Base-by-base conservation (phyloP, 2,888 invertebrate genomes). In the Dermolepida albohirtum region DNA sequence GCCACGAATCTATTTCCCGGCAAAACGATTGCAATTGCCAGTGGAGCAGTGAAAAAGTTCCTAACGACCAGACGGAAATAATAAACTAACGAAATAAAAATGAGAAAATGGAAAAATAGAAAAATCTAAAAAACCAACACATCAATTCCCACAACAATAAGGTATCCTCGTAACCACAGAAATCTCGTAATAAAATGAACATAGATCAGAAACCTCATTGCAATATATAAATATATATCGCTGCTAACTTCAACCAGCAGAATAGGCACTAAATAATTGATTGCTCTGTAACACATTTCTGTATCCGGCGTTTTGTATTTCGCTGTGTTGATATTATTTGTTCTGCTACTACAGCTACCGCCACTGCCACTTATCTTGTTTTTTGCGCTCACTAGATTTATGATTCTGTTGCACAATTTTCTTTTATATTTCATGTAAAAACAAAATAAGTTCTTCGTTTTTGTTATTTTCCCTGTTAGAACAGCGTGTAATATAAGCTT, bases 211-310 rank as follows among this genome's bases (percentile, higher is more conserved):
- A 43, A 68, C 66, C 66, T 44, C 66, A 64, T 64, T 54, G 68
- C 68, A 67, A 69, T 74, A 70, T 71, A 75, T 74, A 74, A 73
- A 74, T 74, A 74, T 74, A 75, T 72, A 75, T 72, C 69, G 72
- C 72, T 68, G 72, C 69, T 75, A 74, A 72, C 74, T 68, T 47
- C 73, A 68, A 71, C 69, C 67, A 65, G 52, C 70, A 72, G 72
- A 75, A 74, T 74, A 64, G 72, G 66, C 71, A 70, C 75, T 74
- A 76, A 76, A 76, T 76, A 77, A 76, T 75, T 77, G 75, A 76
- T 76, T 70, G 74, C 73, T 64, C 54, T 55, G 73, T 74, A 76
- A 74, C 74, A 73, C 76, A 76, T 74, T 76, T 73, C 73, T 68
- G 73, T 64, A 71, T 68, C 71, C 69, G 69, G 66, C 68, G 64